Conservation (phyloP, 2,113 vertebrate species). For the Pimephales promelas region DNA sequence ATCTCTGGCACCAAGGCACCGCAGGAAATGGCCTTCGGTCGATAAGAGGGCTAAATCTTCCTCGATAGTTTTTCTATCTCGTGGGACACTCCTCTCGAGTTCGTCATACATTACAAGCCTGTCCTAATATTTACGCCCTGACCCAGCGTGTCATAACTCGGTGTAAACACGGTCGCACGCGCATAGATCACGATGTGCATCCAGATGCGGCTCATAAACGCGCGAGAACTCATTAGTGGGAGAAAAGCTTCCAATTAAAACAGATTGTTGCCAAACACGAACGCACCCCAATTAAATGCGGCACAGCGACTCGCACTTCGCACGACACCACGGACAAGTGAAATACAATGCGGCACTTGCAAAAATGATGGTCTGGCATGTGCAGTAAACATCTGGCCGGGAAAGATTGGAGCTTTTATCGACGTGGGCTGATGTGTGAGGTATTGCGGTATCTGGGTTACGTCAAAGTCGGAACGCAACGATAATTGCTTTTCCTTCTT, state of each 20-base stretch:
- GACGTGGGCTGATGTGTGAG: slow-evolving; percentile 12
- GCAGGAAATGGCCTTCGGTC: slow-evolving; percentile 47
- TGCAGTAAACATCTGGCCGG: slow-evolving; percentile 49
- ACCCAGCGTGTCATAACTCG: slow-evolving; percentile 60
- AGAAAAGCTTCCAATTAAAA: slow-evolving; percentile 15
- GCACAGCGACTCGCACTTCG: neutral
- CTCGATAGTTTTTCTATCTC: slow-evolving; percentile 18
- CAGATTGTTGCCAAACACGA: slow-evolving; percentile 38
- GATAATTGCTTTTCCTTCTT: neutral
- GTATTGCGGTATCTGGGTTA: slow-evolving; percentile 34
- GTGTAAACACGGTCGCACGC: slow-evolving; percentile 64
- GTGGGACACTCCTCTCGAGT: neutral
- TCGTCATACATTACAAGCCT: slow-evolving; percentile 46
- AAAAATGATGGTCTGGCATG: slow-evolving; percentile 8
- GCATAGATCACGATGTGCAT: slow-evolving; percentile 20
- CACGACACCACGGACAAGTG: slow-evolving; percentile 16
- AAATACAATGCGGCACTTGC: slow-evolving; percentile 14
- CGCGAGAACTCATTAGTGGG: neutral
- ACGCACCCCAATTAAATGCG: slow-evolving; percentile 34
- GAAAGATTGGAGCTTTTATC: slow-evolving; percentile 13
- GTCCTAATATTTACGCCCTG: slow-evolving; percentile 68
- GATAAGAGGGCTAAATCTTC: slow-evolving; percentile 9
- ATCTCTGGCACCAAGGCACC: neutral
- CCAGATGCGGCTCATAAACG: slow-evolving; percentile 50
- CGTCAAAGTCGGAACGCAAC: neutral